Conservation (phyloP, 2,113 vertebrate genomes). For the Grammomys dolichurus region DNA sequence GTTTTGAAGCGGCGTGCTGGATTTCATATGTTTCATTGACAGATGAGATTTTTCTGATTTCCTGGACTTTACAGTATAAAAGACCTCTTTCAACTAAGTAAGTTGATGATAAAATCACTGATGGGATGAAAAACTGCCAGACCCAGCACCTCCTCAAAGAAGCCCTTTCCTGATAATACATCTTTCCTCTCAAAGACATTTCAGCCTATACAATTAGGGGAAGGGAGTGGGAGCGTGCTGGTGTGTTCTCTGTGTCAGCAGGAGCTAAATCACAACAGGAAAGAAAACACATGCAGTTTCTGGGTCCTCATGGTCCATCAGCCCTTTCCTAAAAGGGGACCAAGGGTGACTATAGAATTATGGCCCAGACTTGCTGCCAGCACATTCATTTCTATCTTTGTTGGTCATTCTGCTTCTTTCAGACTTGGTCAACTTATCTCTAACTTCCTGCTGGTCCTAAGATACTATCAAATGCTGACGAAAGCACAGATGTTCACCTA, state of each 20-base stretch:
- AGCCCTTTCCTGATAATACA: not conserved
- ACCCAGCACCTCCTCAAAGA: not conserved
- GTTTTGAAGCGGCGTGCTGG: not conserved
- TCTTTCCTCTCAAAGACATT: not conserved
- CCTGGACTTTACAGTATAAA: slow-evolving; percentile 35
- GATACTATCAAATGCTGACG: not conserved
- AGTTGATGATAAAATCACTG: not conserved
- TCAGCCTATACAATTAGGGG: not conserved
- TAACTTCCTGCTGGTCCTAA: not conserved
- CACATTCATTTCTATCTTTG: not conserved
- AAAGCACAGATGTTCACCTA: not conserved
- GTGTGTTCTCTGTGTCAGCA: not conserved
- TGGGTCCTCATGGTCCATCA: not conserved
- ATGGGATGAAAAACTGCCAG: not conserved
- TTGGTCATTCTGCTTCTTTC: not conserved
- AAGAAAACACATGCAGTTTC: not conserved
- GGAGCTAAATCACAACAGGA: not conserved
- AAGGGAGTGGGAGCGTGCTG: not conserved
- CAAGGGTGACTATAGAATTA: not conserved
- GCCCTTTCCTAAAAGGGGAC: not conserved
- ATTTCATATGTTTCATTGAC: slow-evolving; percentile 16
- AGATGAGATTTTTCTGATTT: slow-evolving; percentile 45
- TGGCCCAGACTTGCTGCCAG: not conserved
- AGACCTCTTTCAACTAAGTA: not conserved
- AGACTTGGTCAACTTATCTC: not conserved